Evolutionary conservation across 53 echinoderm and acorn worm genomes (phyloP).

Genomic region (Holothuria leucospilota): DNA sequence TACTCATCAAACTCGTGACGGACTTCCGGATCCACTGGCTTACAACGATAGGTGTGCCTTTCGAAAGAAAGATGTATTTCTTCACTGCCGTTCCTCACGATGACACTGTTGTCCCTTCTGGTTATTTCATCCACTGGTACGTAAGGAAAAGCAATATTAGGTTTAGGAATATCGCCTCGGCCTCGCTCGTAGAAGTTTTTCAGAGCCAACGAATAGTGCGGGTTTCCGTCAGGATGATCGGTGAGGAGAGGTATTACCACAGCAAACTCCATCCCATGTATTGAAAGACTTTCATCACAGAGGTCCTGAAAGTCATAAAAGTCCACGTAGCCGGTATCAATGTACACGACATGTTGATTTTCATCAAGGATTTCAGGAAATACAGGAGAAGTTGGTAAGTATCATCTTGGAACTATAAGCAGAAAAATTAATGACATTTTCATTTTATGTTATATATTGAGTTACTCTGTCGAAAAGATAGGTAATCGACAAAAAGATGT

Average conservation of each 20-base stretch:
- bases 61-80: neutral
- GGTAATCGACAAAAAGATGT: no score
- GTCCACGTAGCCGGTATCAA: neutral
- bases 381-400: neutral
- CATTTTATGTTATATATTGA: no score
- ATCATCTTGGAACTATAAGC: neutral
- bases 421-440: no score
- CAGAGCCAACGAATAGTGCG: slow-evolving; percentile 12
- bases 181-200: neutral
- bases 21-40: neutral
- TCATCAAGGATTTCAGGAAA: neutral
- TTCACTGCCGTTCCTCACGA: neutral
- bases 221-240: neutral
- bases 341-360: slow-evolving; percentile 2
- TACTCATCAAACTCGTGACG: slow-evolving; percentile 1
- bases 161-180: slow-evolving; percentile 19
- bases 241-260: slow-evolving; percentile 1
- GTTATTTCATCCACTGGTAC: slow-evolving; percentile 1
- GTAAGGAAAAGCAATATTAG: slow-evolving; percentile 15
- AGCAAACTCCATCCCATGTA: neutral
- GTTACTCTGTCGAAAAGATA: no score
- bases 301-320: neutral
- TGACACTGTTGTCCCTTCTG: neutral
- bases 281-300: neutral
- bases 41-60: neutral